Conservation (phyloP, 2,888 invertebrate genomes). For the Drosophila affinis region DNA sequence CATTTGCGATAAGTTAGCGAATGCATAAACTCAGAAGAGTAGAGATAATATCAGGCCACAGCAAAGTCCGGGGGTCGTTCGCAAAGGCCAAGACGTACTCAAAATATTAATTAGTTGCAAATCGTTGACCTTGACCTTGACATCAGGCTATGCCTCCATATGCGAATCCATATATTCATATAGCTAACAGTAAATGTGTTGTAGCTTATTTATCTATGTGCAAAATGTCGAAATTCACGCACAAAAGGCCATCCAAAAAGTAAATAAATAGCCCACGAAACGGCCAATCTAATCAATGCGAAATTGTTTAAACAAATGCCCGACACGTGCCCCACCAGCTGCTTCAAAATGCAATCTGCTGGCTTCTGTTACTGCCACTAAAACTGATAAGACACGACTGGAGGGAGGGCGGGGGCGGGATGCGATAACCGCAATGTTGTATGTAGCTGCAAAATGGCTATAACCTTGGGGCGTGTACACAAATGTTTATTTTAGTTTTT, state of each 20-base stretch:
- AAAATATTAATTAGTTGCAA: slow-evolving; percentile 45
- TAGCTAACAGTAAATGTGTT: slow-evolving; percentile 10
- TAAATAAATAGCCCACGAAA: slow-evolving; percentile 11
- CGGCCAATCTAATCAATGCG: slow-evolving; percentile 29
- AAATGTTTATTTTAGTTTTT: slow-evolving; percentile 25
- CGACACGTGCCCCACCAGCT: slow-evolving; percentile 22
- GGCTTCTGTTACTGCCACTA: slow-evolving; percentile 5
- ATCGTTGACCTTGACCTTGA: slow-evolving; percentile 34
- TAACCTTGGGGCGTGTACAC: slow-evolving; percentile 17
- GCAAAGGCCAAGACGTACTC: slow-evolving; percentile 35
- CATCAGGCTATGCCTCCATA: slow-evolving; percentile 21
- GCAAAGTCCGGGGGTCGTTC: slow-evolving; percentile 37
- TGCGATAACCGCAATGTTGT: slow-evolving; percentile 15
- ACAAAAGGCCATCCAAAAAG: slow-evolving; percentile 13
- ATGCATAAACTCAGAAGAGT: slow-evolving; percentile 19
- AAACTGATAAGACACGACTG: slow-evolving; percentile 25
- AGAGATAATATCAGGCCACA: not conserved
- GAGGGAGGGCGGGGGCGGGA: not conserved
- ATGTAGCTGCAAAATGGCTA: slow-evolving; percentile 9
- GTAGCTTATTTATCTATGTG: not conserved
- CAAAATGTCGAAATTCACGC: slow-evolving; percentile 19
- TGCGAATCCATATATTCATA: slow-evolving; percentile 2
- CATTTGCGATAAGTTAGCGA: not conserved
- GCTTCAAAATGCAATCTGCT: slow-evolving; percentile 16
- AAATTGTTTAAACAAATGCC: not conserved